phyloP scores from a whole-genome alignment of 2,888 invertebrate genomes.

The Brassicogethes aeneus region DNA sequence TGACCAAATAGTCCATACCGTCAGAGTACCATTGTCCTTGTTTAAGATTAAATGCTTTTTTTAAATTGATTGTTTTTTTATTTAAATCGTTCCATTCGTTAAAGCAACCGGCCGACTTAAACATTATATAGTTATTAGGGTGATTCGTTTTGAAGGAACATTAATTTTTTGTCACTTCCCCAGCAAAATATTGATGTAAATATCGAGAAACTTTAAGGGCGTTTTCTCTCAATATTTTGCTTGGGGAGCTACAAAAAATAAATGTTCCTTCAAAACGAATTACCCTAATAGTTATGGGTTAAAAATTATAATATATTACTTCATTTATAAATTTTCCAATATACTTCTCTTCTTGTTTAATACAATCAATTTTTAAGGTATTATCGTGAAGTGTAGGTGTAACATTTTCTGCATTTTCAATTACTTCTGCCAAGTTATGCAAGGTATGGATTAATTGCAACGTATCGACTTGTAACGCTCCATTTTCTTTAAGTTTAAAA shows the following conservation, averaged over 20 bases:
- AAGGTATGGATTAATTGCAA: conserved; percentile 58
- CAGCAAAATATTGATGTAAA: too few species aligned
- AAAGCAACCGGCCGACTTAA: neutral
- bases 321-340: conserved; percentile 39
- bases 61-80: neutral
- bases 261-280: too few species aligned
- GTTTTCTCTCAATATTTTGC: too few species aligned
- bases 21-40: conserved; percentile 40
- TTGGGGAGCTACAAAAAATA: too few species aligned
- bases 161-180: too few species aligned
- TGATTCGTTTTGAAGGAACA: too few species aligned
- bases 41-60: conserved; percentile 23
- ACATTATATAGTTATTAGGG: too few species aligned
- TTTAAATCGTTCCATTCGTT: neutral
- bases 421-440: conserved; percentile 52
- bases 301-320: conserved; percentile 15
- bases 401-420: conserved; percentile 33
- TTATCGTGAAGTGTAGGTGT: conserved; percentile 46
- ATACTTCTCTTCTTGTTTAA: conserved; percentile 49
- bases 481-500: conserved; percentile 37
- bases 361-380: conserved; percentile 42
- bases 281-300: too few species aligned
- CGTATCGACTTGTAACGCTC: conserved; percentile 50
- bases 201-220: too few species aligned
- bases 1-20: conserved; percentile 32